These are phyloP conservation scores for Drosophila fuyamai DNA, from an alignment of 1,140 invertebrate species.

Conservation along the genomic window DNA sequence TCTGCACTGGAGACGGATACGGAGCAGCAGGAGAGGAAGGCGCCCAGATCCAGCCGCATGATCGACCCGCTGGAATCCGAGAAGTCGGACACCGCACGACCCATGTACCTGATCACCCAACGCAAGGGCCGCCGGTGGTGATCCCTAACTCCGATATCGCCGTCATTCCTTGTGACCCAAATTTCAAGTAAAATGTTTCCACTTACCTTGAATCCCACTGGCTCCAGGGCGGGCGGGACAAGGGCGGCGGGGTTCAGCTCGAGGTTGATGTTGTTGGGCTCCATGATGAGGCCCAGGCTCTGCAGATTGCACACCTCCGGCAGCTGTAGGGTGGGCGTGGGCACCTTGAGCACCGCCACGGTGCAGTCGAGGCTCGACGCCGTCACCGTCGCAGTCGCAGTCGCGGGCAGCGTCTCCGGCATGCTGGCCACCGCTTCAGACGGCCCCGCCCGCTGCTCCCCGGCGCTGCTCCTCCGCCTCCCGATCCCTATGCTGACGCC, in stretches of 20 bases:
- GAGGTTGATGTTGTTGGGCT: slow-evolving; percentile 72
- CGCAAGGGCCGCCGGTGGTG: neutral
- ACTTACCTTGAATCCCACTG: slow-evolving; percentile 62
- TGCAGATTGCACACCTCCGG: slow-evolving; percentile 67
- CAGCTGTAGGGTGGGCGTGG: slow-evolving; percentile 70
- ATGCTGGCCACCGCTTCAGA: slow-evolving; percentile 39
- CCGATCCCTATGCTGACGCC: slow-evolving; percentile 27
- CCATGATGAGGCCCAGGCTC: slow-evolving; percentile 72
- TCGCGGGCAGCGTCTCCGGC: slow-evolving; percentile 74
- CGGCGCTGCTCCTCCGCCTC: slow-evolving; percentile 17
- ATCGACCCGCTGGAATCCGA: neutral
- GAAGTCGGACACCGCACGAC: too few relatives aligned
- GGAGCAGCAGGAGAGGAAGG: neutral
- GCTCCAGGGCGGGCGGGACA: slow-evolving; percentile 9
- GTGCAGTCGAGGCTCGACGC: slow-evolving; percentile 73
- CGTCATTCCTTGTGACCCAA: neutral
- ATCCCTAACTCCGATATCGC: neutral
- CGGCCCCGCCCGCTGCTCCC: slow-evolving; percentile 1
- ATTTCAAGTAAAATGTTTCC: neutral
- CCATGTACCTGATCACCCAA: neutral
- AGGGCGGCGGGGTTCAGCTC: slow-evolving; percentile 67
- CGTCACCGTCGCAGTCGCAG: slow-evolving; percentile 68
- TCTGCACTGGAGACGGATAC: neutral
- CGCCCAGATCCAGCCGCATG: neutral
- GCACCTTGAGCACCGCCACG: slow-evolving; percentile 74